These are phyloP conservation scores for Sebastes ruberrimus DNA, from an alignment of 2,797 vertebrate species.

Conservation along the genomic window DNA sequence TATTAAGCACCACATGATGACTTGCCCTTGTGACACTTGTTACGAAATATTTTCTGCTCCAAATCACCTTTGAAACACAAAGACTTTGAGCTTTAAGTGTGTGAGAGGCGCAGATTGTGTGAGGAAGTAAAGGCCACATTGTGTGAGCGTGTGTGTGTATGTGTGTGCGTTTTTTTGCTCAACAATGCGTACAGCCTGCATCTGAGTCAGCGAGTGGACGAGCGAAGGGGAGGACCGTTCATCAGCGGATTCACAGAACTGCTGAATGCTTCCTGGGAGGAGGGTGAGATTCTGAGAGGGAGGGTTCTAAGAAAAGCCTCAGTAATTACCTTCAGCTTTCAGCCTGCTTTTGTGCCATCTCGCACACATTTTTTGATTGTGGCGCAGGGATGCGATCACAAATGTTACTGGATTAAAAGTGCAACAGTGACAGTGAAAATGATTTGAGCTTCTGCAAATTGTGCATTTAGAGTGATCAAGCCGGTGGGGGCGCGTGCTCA, in stretches of 20 bases:
- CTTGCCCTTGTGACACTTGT: constrained; percentile 54
- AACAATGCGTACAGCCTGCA: constrained; percentile 62
- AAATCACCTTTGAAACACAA: constrained; percentile 62
- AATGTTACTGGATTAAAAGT: constrained; percentile 41
- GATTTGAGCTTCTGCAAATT: constrained; percentile 20
- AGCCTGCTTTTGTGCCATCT: constrained; percentile 69
- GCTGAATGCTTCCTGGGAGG: constrained; percentile 84
- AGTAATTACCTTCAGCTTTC: constrained; percentile 87
- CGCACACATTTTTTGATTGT: constrained; percentile 23
- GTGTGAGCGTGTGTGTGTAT: constrained; percentile 21
- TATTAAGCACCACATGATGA: constrained; percentile 25
- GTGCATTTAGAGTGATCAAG: constrained; percentile 18
- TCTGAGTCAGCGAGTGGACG: constrained; percentile 74
- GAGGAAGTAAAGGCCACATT: constrained; percentile 55
- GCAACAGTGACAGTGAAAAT: not conserved
- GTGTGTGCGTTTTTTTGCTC: constrained; percentile 48
- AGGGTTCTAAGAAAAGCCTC: constrained; percentile 86
- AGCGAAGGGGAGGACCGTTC: constrained; percentile 77
- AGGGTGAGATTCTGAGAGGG: constrained; percentile 81
- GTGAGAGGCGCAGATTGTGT: constrained; percentile 26
- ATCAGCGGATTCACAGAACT: constrained; percentile 85
- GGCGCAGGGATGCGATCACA: constrained; percentile 19
- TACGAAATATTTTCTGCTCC: constrained; percentile 39
- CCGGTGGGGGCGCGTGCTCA: constrained; percentile 3
- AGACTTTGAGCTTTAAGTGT: constrained; percentile 51